Evolutionary conservation across 2,888 invertebrate species (phyloP).

Genomic region (Cephus runcator): DNA sequence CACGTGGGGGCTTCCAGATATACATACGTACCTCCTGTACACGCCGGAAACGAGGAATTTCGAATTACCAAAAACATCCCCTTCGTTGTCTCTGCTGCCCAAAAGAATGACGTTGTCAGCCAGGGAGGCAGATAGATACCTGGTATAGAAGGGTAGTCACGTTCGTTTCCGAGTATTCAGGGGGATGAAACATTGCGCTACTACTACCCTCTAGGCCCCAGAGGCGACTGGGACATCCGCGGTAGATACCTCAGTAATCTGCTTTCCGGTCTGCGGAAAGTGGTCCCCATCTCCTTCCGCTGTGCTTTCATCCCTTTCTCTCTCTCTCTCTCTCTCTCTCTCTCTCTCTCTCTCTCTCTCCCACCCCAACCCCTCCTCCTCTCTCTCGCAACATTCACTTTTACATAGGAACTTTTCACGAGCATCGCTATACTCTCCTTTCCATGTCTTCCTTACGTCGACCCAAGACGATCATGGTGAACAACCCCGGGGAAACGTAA

Average conservation of each 20-base stretch:
- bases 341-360: constrained; percentile 3
- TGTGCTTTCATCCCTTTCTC: background rate
- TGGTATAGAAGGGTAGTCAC: background rate
- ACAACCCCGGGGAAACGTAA: background rate
- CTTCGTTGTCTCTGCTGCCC: background rate
- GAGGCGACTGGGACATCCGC: constrained; percentile 17
- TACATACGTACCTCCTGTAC: background rate
- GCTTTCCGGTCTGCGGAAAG: constrained; percentile 22
- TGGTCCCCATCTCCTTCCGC: constrained; percentile 6
- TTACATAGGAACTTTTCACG: background rate
- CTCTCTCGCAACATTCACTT: constrained; percentile 15
- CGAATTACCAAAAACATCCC: background rate
- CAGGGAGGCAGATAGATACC: background rate
- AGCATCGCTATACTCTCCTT: background rate
- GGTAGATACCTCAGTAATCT: constrained; percentile 18
- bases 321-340: background rate
- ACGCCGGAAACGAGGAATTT: background rate
- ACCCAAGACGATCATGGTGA: background rate
- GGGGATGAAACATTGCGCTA: constrained; percentile 12
- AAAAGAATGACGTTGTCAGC: background rate
- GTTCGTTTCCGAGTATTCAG: background rate
- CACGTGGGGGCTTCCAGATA: background rate
- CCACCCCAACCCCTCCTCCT: background rate
- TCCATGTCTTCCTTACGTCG: background rate
- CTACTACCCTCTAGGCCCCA: constrained; percentile 1